Conservation (phyloP, 1,140 invertebrate species). For the Drosophila tropicalis region DNA sequence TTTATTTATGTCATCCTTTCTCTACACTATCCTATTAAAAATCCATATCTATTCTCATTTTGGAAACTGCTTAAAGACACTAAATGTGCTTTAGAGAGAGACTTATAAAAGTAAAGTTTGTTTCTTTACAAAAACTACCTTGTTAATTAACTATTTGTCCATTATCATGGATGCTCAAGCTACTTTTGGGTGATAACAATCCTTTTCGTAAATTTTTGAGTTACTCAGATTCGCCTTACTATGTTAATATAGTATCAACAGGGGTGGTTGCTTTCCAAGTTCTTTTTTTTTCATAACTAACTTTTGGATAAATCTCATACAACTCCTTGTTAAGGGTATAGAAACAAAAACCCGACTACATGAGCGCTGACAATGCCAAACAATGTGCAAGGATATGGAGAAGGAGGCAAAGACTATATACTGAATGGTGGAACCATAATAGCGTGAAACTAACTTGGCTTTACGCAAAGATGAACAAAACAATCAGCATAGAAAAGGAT, state of each 20-base stretch:
- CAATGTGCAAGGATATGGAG: background rate
- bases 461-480: constrained; percentile 8
- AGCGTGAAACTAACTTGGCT: constrained; percentile 12
- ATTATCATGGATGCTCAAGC: no score
- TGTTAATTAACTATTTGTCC: no score
- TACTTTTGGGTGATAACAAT: no score
- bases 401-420: background rate
- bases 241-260: no score
- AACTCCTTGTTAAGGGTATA: background rate
- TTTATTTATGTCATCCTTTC: background rate
- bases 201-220: no score
- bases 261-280: background rate
- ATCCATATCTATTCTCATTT: background rate
- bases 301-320: background rate
- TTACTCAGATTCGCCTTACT: no score
- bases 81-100: no score
- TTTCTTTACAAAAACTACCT: background rate
- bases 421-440: constrained; percentile 4
- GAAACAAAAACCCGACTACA: constrained; percentile 7
- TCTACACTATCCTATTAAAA: background rate
- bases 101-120: no score
- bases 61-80: no score
- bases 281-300: background rate
- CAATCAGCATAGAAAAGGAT: constrained; percentile 13
- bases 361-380: constrained; percentile 14